phyloP scores from a whole-genome alignment of 1,140 invertebrate species.

The Pygmarrhopalites habei region DNA sequence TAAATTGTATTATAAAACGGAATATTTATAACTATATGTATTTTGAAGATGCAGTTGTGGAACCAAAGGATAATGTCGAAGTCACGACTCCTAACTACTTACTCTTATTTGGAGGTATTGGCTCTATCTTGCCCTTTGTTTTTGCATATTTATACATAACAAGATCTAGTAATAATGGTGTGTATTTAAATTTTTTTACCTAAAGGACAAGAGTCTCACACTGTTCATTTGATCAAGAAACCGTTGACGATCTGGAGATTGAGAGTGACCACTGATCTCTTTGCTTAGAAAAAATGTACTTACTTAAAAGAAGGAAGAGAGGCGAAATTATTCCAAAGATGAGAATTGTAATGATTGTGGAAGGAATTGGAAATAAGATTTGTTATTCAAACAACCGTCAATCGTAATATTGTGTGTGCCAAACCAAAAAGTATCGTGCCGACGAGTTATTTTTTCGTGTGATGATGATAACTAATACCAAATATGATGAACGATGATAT shows the following conservation, averaged over 20 bases:
- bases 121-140: not conserved
- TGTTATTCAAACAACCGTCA: not conserved
- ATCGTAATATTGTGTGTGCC: not conserved
- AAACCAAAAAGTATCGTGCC: not conserved
- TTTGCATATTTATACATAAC: too few relatives aligned
- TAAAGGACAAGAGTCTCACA: constrained; percentile 5
- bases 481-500: too few relatives aligned
- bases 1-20: too few relatives aligned
- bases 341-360: not conserved
- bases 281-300: constrained; percentile 1
- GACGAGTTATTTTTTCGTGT: too few relatives aligned
- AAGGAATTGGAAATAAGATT: not conserved
- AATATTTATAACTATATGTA: too few relatives aligned
- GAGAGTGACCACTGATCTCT: constrained; percentile 22
- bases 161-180: too few relatives aligned
- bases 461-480: too few relatives aligned
- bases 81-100: constrained; percentile 36
- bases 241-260: constrained; percentile 25
- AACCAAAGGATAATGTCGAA: not conserved
- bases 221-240: constrained; percentile 2
- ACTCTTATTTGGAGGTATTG: constrained; percentile 23
- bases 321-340: not conserved
- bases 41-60: not conserved
- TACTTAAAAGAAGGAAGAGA: not conserved
- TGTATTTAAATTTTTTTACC: too few relatives aligned